Evolutionary conservation across 1,140 invertebrate species (phyloP), one percentile per base, ranked within the genome.

Genomic region (Meloidogyne floridensis): DNA sequence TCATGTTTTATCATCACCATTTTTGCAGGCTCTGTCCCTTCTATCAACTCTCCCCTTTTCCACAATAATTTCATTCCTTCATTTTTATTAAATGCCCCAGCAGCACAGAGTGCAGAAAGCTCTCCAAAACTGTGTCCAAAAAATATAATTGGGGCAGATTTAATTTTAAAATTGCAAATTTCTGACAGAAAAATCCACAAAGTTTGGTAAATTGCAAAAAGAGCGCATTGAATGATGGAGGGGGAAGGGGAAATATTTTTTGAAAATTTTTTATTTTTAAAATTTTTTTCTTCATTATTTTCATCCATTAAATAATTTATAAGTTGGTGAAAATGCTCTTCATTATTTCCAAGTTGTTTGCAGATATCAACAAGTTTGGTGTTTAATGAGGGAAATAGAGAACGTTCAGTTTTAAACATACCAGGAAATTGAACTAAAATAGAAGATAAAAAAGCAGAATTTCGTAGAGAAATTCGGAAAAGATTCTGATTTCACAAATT

Each of bases 71-170:
- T 54, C n/a, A 74, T 54, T 47, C 72, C 43, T 51, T 74, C 0
- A 51, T 47, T n/a, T 18, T n/a, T n/a, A 47, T 47, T 51, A 54
- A 74, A 74, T n/a, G 5, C 5, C 15, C n/a, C 18, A 47, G 72
- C 72, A 47, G 72, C 18, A 54, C 72, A 74, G 7, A 74, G 15
- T 15, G 72, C 72, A 54, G 15, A 47, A 8, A 51, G 15, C 7
- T 74, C 72, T n/a, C 72, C 72, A 54, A 74, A 54, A 54, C 43
- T 51, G 18, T 74, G 72, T 15, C 72, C 72, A 54, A 74, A 74
- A 47, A 54, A 47, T 47, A 74, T 47, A 6, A 47, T 47, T 7
- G 4, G 47, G 32, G 32, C 32, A 32, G 32, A 32, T 32, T 32
- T 32, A 32, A 32, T 32, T 54, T 47, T 54, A 15, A 54, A 54